A percentile compares a stretch with the other conserved stretches of the same genome.
These are phyloP conservation scores for Ornithoptera priamus DNA, from an alignment of 2,888 invertebrate genomes.

Conservation along the genomic window DNA sequence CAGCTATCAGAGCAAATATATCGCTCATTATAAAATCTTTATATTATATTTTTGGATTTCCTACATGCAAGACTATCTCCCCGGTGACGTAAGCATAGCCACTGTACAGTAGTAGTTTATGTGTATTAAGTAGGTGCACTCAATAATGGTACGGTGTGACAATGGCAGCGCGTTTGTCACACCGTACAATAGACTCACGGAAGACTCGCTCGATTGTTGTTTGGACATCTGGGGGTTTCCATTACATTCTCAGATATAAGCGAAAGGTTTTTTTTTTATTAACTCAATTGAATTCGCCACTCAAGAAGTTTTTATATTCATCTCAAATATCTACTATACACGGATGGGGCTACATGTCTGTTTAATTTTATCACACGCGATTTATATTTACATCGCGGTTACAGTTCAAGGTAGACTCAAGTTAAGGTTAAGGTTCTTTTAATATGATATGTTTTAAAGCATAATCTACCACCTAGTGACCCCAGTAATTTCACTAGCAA, in stretches of 20 bases:
- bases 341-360: neutral
- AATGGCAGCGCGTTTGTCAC: conserved; percentile 65
- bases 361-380: too few species aligned
- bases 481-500: too few species aligned
- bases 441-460: too few species aligned
- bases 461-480: too few species aligned
- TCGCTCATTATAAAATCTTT: too few species aligned
- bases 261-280: conserved; percentile 17
- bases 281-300: conserved; percentile 38
- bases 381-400: too few species aligned
- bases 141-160: conserved; percentile 62
- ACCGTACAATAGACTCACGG: conserved; percentile 53
- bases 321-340: neutral
- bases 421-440: too few species aligned
- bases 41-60: too few species aligned
- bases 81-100: conserved; percentile 34
- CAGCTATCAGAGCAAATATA: too few species aligned
- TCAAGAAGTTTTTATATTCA: conserved; percentile 29
- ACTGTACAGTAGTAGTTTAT: conserved; percentile 47
- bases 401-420: too few species aligned
- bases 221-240: conserved; percentile 74
- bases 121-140: conserved; percentile 71
- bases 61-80: too few species aligned
- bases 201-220: conserved; percentile 61
- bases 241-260: conserved; percentile 44